Evolutionary conservation across 2,888 invertebrate genomes (phyloP).

Genomic region (Parochlus steinenii): DNA sequence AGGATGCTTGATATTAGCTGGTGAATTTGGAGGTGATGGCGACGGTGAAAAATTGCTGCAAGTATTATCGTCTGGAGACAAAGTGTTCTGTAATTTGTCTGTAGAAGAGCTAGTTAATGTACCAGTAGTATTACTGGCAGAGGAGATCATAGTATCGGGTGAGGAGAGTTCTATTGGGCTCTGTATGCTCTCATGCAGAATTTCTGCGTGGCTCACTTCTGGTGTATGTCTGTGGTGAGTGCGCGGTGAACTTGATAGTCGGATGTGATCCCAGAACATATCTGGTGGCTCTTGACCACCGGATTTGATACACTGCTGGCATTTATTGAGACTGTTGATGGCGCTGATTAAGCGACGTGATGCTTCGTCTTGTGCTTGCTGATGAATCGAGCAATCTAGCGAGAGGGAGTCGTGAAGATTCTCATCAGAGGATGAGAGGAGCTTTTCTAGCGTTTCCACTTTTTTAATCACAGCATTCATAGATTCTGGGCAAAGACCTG

Average conservation of each 20-base stretch:
- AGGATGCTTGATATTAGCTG: slow-evolving; percentile 22
- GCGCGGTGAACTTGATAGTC: slow-evolving; percentile 32
- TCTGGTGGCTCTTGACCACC: slow-evolving; percentile 22
- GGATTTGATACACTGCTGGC: slow-evolving; percentile 27
- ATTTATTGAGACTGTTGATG: slow-evolving; percentile 68
- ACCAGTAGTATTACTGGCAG: slow-evolving; percentile 8
- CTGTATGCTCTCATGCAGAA: slow-evolving; percentile 8
- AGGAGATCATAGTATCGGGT: slow-evolving; percentile 8
- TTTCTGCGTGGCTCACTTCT: no score
- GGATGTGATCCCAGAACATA: slow-evolving; percentile 73
- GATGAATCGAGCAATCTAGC: no score
- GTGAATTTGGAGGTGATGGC: slow-evolving; percentile 13
- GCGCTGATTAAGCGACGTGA: slow-evolving; percentile 65
- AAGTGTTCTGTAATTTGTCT: slow-evolving; percentile 11
- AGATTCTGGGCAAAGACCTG: slow-evolving; percentile 22
- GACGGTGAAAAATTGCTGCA: slow-evolving; percentile 13
- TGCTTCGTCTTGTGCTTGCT: slow-evolving; percentile 62
- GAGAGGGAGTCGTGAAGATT: no score
- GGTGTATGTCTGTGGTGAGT: no score
- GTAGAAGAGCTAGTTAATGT: slow-evolving; percentile 4
- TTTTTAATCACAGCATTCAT: slow-evolving; percentile 45
- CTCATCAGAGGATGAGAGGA: slow-evolving; percentile 69
- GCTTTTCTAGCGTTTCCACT: slow-evolving; percentile 56
- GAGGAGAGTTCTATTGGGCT: slow-evolving; percentile 8
- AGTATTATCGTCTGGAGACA: slow-evolving; percentile 19